Base-by-base conservation (phyloP, 1,140 invertebrate genomes). In the Lineus longissimus region DNA sequence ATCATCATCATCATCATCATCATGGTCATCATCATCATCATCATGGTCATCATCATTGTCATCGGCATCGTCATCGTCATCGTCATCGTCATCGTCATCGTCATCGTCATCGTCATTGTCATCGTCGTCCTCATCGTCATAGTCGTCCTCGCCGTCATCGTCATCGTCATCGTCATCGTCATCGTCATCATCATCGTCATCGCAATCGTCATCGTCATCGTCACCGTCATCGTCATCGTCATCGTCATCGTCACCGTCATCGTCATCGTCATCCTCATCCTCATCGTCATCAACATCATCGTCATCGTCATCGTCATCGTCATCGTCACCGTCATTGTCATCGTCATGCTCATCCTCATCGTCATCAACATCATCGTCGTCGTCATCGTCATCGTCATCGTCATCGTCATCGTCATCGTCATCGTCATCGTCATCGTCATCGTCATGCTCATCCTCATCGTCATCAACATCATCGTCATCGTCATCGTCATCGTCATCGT, bases 301-400 rank as follows among this genome's bases (percentile, higher is more conserved):
- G 55, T 61, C 59, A 55, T 61, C 59, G 55, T 61, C 41, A 2
- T 61, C 59, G 2, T 61, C 59, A 61, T 61, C 59, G 55, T 61
- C 59, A 55, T 58, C 59, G 27, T n/a, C n/a, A n/a, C n/a, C n/a
- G n/a, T n/a, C n/a, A n/a, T n/a, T n/a, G n/a, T n/a, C n/a, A n/a
- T n/a, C n/a, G n/a, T n/a, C n/a, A n/a, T n/a, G n/a, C n/a, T n/a
- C n/a, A n/a, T n/a, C n/a, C n/a, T n/a, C n/a, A n/a, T n/a, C n/a
- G n/a, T n/a, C n/a, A n/a, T n/a, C n/a, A n/a, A n/a, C n/a, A n/a
- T n/a, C n/a, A n/a, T 61, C 59, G 27, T 61, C 59, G 55, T 61
- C 59, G 27, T 61, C 27, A 27, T 61, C 59, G 27, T 55, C 59
- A 55, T 61, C 41, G 29, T 55, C n/a, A 19, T 61, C 41, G n/a